A percentile compares a stretch with the other conserved stretches of the same genome.
These are phyloP conservation scores for Dermatophagoides farinae DNA, from an alignment of 1,140 invertebrate genomes.

Conservation along the genomic window DNA sequence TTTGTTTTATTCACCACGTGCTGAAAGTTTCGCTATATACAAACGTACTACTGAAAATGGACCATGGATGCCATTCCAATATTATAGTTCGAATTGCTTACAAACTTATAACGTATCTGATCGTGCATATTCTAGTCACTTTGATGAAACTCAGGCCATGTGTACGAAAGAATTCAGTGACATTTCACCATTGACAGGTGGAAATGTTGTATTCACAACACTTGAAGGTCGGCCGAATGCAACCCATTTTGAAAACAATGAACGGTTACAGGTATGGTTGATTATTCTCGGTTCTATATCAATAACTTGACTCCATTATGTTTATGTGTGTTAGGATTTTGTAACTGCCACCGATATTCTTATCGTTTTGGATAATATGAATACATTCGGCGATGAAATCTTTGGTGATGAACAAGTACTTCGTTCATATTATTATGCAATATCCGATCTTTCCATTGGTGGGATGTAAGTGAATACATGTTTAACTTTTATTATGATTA, in stretches of 20 bases:
- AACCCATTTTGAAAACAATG: constrained; percentile 66
- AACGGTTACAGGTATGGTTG: constrained; percentile 53
- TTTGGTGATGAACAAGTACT: constrained; percentile 78
- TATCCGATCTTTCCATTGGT: constrained; percentile 84
- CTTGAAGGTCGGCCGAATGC: constrained; percentile 81
- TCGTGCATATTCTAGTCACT: constrained; percentile 39
- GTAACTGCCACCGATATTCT: constrained; percentile 84
- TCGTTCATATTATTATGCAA: constrained; percentile 92
- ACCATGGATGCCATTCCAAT: constrained; percentile 86
- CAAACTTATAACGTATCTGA: constrained; percentile 69
- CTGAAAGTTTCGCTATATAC: constrained; percentile 92
- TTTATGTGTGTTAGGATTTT: constrained; percentile 52
- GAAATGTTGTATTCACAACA: constrained; percentile 85
- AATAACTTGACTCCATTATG: neutral
- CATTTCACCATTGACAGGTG: constrained; percentile 84
- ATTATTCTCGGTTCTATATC: neutral
- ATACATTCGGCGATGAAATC: constrained; percentile 95
- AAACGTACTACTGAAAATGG: constrained; percentile 53
- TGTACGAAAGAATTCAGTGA: constrained; percentile 93
- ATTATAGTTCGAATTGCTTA: constrained; percentile 75
- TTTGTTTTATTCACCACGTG: constrained; percentile 77
- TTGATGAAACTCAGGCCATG: constrained; percentile 62
- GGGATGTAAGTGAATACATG: constrained; percentile 38
- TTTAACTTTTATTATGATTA: neutral
- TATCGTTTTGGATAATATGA: constrained; percentile 70